Conservation (phyloP, 2,888 invertebrate species). For the Chaitophorus viminalis region DNA sequence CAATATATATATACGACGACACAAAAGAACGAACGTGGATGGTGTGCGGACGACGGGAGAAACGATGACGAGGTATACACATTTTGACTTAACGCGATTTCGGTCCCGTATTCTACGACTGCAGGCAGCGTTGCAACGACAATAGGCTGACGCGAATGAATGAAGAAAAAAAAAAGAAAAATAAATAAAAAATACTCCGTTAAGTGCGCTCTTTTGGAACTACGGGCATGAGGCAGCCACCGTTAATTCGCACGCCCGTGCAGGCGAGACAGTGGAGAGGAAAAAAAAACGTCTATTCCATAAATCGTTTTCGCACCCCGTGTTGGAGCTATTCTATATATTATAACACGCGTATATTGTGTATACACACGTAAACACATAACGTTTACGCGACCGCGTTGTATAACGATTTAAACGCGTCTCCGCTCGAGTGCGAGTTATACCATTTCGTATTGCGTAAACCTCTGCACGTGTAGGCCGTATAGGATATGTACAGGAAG, state of each 20-base stretch:
- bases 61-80: background rate
- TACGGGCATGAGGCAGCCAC: background rate
- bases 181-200: background rate
- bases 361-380: background rate
- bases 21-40: slow-evolving; percentile 11
- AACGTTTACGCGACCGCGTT: background rate
- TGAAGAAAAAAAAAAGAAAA: background rate
- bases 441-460: too few relatives aligned
- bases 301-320: background rate
- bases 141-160: background rate
- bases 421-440: background rate
- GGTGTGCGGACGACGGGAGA: background rate
- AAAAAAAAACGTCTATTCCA: background rate
- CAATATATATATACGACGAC: background rate
- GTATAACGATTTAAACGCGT: background rate
- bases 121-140: background rate
- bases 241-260: background rate
- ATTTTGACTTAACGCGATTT: slow-evolving; percentile 29
- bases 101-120: background rate
- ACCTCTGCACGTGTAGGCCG: too few relatives aligned
- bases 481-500: too few relatives aligned
- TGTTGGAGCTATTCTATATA: background rate
- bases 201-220: background rate
- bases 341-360: background rate
- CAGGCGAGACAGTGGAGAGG: background rate